phyloP scores from a whole-genome alignment of 2,113 vertebrate genomes.

The Zeus faber region DNA sequence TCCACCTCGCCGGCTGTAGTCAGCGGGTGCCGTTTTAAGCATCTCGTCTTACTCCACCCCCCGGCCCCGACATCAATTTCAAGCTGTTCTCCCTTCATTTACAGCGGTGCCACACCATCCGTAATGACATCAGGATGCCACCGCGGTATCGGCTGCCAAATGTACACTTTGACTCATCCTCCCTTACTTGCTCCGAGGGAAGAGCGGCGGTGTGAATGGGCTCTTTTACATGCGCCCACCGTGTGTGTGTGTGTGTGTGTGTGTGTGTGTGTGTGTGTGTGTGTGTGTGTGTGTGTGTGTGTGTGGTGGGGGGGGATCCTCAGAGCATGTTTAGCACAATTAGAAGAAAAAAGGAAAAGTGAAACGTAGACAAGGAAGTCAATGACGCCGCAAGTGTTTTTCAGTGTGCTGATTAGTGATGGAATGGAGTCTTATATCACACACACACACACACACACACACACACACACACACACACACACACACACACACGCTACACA shows the following conservation, averaged over 20 bases:
- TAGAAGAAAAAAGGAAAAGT: too few species aligned
- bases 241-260: not conserved
- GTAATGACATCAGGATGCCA: conserved; percentile 25
- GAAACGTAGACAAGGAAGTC: conserved; percentile 2
- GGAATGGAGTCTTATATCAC: not conserved
- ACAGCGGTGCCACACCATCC: conserved; percentile 32
- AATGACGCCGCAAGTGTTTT: conserved; percentile 6
- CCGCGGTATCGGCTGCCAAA: conserved; percentile 35
- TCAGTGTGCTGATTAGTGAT: too few species aligned
- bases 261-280: not conserved
- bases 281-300: not conserved
- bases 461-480: not conserved
- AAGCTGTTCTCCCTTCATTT: conserved; percentile 58
- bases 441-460: not conserved
- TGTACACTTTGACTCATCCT: conserved; percentile 26
- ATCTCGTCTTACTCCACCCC: conserved; percentile 52
- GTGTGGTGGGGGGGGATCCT: too few species aligned
- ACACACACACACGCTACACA: not conserved
- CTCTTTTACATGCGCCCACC: too few species aligned
- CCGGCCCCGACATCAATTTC: conserved; percentile 50
- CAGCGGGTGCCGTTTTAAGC: conserved; percentile 41
- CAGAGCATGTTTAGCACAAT: too few species aligned
- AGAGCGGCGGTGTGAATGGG: conserved; percentile 7
- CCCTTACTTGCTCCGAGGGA: conserved; percentile 3
- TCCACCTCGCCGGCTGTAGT: conserved; percentile 32